Evolutionary conservation across 2,797 vertebrate species (phyloP).

Genomic region (Oreochromis grahami): DNA sequence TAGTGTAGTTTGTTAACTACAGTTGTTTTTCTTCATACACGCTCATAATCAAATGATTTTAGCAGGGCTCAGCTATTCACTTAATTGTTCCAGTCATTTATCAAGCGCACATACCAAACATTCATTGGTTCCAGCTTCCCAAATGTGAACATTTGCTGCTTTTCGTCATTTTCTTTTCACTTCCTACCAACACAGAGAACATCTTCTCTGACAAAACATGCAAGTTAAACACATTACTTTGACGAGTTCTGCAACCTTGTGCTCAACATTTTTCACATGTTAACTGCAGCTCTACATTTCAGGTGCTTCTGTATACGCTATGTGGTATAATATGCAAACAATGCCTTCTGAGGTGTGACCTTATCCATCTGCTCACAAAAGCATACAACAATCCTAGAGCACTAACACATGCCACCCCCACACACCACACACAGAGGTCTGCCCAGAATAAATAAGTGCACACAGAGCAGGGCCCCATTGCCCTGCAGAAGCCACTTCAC

Average conservation of each 20-base stretch:
- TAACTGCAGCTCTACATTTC: background rate
- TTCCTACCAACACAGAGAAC: background rate
- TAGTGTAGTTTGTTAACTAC: background rate
- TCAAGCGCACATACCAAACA: background rate
- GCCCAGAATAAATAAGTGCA: slow-evolving; percentile 60
- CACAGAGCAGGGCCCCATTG: slow-evolving; percentile 45
- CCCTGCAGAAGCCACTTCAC: slow-evolving; percentile 57
- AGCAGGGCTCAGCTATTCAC: background rate
- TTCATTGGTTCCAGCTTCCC: background rate
- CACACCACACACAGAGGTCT: slow-evolving; percentile 49
- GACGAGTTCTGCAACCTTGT: background rate
- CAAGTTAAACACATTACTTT: background rate
- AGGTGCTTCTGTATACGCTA: background rate
- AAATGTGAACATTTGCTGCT: background rate
- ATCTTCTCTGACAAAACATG: background rate
- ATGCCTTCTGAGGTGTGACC: slow-evolving; percentile 38
- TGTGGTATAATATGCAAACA: slow-evolving; percentile 7
- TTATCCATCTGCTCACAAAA: slow-evolving; percentile 52
- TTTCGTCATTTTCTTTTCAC: background rate
- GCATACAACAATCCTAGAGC: slow-evolving; percentile 11
- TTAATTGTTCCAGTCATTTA: background rate
- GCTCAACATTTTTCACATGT: background rate
- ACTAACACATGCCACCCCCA: slow-evolving; percentile 28
- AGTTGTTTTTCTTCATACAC: slow-evolving; percentile 6
- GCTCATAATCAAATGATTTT: background rate